Evolutionary conservation across 2,888 invertebrate genomes (phyloP).

Genomic region (Scotopteryx bipunctaria): DNA sequence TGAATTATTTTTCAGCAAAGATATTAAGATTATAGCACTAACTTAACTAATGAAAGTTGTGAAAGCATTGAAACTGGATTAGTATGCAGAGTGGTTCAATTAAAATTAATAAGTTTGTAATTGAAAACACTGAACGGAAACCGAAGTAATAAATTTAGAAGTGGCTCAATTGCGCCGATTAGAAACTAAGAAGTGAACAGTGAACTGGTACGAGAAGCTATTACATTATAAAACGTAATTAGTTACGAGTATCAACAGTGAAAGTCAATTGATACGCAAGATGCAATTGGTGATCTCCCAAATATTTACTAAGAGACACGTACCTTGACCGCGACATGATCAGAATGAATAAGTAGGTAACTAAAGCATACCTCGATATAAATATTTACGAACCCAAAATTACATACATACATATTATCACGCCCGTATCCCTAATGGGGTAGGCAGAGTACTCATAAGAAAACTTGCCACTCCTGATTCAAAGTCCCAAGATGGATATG

Average conservation of each 20-base stretch:
- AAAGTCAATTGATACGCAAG: conserved; percentile 28
- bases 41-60: conserved; percentile 38
- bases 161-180: conserved; percentile 33
- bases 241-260: conserved; percentile 26
- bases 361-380: no score
- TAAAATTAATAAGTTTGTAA: conserved; percentile 42
- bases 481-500: no score
- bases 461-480: no score
- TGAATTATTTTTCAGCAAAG: no score
- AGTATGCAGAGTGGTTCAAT: conserved; percentile 42
- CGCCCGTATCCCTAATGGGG: no score
- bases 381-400: no score
- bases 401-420: no score
- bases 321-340: no score
- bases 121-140: conserved; percentile 40
- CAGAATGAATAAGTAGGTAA: no score
- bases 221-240: conserved; percentile 16
- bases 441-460: no score
- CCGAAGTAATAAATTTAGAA: conserved; percentile 33
- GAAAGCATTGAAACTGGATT: conserved; percentile 48
- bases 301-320: neutral
- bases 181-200: conserved; percentile 25
- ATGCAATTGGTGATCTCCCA: no score
- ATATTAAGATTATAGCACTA: neutral
- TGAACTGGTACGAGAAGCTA: conserved; percentile 18